Percentiles rank a stretch among this genome's conserved stretches.
Conservation (phyloP, 2,113 vertebrate genomes). For the Leptobrachium ailaonicum region DNA sequence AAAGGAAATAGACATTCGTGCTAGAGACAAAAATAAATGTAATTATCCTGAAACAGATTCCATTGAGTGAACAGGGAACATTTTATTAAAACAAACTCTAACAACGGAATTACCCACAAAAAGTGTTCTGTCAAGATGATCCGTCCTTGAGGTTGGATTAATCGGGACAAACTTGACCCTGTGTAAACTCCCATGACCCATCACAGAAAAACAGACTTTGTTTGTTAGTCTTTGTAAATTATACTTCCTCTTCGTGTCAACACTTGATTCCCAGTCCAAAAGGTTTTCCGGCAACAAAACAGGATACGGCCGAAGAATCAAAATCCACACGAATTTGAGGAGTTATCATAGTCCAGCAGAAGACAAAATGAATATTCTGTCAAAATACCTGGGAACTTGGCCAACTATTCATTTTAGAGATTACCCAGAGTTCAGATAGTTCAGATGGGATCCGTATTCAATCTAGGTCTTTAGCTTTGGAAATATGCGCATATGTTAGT, state of each 20-base stretch:
- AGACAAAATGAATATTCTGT: slow-evolving; percentile 32
- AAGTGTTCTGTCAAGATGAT: slow-evolving; percentile 26
- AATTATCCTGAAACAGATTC: slow-evolving; percentile 19
- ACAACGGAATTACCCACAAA: background rate
- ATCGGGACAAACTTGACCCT: slow-evolving; percentile 36
- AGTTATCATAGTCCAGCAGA: slow-evolving; percentile 19
- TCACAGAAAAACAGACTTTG: slow-evolving; percentile 12
- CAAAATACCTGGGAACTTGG: slow-evolving; percentile 10
- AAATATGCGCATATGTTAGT: too few species aligned
- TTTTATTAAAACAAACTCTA: background rate
- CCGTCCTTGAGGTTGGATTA: slow-evolving; percentile 19
- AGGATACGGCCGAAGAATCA: slow-evolving; percentile 42
- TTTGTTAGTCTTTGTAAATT: slow-evolving; percentile 35
- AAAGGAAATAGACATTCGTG: background rate
- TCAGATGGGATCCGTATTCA: background rate
- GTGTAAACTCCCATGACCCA: slow-evolving; percentile 46
- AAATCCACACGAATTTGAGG: slow-evolving; percentile 32
- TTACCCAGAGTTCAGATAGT: slow-evolving; percentile 4
- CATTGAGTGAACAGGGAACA: background rate
- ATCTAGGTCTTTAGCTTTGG: too few species aligned
- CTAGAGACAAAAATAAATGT: slow-evolving; percentile 7
- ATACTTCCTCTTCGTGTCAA: slow-evolving; percentile 46
- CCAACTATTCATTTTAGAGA: slow-evolving; percentile 8
- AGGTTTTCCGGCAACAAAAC: slow-evolving; percentile 35
- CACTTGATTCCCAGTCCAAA: slow-evolving; percentile 24